phyloP scores from a whole-genome alignment of 2,113 vertebrate species.

The Hypocryptadius cinnamomeus region DNA sequence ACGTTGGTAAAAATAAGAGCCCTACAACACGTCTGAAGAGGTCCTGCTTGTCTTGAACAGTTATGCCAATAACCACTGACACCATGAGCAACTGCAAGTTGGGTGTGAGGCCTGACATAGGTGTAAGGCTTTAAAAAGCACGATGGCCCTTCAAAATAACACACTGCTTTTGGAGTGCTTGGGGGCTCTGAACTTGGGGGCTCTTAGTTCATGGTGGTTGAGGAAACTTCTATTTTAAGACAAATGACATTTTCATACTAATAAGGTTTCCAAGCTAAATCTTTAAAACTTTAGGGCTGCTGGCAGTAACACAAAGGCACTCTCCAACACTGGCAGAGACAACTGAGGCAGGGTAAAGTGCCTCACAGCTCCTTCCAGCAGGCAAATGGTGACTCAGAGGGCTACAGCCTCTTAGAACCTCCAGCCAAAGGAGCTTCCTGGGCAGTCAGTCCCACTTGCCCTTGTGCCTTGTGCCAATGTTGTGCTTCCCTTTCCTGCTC shows the following conservation, averaged over 20 bases:
- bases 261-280: neutral
- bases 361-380: neutral
- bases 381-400: neutral
- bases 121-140: neutral
- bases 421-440: neutral
- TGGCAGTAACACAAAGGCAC: neutral
- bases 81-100: neutral
- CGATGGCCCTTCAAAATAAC: neutral
- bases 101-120: neutral
- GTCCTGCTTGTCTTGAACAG: neutral
- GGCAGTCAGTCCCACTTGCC: neutral
- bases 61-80: neutral
- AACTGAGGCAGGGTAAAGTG: neutral
- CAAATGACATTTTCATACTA: neutral
- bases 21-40: neutral
- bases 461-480: neutral
- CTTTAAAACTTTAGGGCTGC: neutral
- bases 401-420: neutral
- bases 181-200: neutral
- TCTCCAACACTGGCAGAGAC: neutral
- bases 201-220: neutral
- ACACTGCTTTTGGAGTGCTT: neutral
- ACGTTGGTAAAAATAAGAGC: neutral
- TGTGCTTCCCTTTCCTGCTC: neutral
- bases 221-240: neutral